Percentiles rank a stretch among this genome's conserved stretches.
phyloP scores from a whole-genome alignment of 2,797 vertebrate species.

The Cuniculus paca region DNA sequence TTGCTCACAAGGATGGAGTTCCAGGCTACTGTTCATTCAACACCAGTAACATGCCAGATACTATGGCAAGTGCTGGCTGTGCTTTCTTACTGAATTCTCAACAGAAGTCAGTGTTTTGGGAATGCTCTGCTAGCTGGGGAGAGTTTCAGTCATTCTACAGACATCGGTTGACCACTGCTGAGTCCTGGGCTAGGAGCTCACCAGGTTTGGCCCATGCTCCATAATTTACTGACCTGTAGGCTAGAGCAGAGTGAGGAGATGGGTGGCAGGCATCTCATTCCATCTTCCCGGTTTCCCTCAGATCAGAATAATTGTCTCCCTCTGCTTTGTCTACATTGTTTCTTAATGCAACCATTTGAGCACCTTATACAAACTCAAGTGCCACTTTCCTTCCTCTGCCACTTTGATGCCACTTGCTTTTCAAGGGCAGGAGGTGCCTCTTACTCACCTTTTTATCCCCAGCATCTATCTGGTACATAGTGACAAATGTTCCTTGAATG shows the following conservation, averaged over 20 bases:
- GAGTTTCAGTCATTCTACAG: not conserved
- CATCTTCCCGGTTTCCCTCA: not conserved
- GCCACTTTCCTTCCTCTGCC: not conserved
- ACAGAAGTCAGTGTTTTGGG: not conserved
- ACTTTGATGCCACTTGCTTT: not conserved
- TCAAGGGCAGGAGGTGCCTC: not conserved
- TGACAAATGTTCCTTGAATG: not conserved
- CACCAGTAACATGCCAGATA: not conserved
- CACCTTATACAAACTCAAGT: not conserved
- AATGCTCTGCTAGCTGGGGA: not conserved
- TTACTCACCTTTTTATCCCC: not conserved
- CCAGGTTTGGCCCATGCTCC: not conserved
- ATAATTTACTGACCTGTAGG: not conserved
- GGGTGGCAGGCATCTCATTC: not conserved
- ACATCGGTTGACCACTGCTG: not conserved
- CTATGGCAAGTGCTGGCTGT: not conserved
- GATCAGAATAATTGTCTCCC: not conserved
- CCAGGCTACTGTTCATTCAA: not conserved
- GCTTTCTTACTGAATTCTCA: not conserved
- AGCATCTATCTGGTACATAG: not conserved
- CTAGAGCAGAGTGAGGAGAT: not conserved
- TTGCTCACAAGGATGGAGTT: not conserved
- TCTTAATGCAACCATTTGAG: not conserved
- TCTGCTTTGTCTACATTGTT: not conserved
- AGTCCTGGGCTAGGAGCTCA: not conserved